Evolutionary conservation across 2,797 vertebrate species (phyloP).

Genomic region (Eupleurogrammus muticus): DNA sequence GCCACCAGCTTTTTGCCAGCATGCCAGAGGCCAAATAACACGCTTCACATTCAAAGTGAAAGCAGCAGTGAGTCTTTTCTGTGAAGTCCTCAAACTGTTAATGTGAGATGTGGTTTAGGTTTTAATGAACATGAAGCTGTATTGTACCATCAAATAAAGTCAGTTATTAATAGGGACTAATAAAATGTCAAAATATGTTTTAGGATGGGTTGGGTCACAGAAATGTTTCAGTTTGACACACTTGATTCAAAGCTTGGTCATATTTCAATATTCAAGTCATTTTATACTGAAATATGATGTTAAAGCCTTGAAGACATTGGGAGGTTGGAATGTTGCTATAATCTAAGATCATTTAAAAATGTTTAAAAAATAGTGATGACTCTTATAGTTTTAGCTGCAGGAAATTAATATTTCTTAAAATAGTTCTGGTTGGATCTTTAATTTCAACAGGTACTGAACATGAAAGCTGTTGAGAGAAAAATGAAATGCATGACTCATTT

Average conservation of each 20-base stretch:
- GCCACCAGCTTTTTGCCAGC: neutral
- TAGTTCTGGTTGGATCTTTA: slow-evolving; percentile 40
- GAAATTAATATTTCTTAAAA: no score
- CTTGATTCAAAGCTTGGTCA: neutral
- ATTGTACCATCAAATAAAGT: neutral
- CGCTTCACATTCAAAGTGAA: neutral
- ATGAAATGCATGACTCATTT: slow-evolving; percentile 10
- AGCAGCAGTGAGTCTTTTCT: neutral
- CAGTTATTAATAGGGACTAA: no score
- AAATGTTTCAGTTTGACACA: neutral
- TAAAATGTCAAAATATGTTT: no score
- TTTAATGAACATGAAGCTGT: neutral
- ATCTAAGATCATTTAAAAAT: neutral
- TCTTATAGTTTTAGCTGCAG: slow-evolving; percentile 43
- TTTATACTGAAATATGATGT: no score
- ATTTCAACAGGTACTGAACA: slow-evolving; percentile 25
- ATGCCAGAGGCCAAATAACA: neutral
- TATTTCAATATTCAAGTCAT: neutral
- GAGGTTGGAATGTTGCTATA: neutral
- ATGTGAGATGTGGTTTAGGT: neutral
- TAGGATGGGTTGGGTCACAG: neutral
- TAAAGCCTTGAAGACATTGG: neutral
- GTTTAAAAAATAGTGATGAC: slow-evolving; percentile 1
- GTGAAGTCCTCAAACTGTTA: neutral
- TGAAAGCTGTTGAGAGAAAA: neutral